Conservation (phyloP, 2,113 vertebrate species). For the Seriola rivoliana region DNA sequence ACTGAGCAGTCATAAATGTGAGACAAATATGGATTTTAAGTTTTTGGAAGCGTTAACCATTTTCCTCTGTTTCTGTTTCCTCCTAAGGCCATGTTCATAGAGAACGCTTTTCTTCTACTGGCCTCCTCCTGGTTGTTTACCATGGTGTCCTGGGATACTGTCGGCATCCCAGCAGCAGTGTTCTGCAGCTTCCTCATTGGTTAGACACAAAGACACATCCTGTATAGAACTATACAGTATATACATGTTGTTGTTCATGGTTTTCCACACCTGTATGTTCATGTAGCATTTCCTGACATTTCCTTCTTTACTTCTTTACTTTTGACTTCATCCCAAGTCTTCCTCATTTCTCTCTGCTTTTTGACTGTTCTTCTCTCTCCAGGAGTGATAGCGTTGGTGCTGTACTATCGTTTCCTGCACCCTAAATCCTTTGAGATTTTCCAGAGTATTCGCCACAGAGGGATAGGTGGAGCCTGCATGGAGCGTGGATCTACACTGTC, state of each 20-base stretch:
- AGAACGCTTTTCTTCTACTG: slow-evolving; percentile 87
- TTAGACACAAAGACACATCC: slow-evolving; percentile 65
- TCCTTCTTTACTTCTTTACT: not conserved
- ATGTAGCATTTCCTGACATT: not conserved
- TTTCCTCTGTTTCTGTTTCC: slow-evolving; percentile 1
- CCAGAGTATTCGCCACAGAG: slow-evolving; percentile 78
- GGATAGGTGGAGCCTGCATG: slow-evolving; percentile 50
- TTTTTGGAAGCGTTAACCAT: not conserved
- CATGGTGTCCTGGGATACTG: slow-evolving; percentile 81
- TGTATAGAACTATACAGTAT: not conserved
- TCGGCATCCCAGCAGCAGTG: slow-evolving; percentile 79
- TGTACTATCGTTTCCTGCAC: slow-evolving; percentile 90
- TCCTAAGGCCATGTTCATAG: slow-evolving; percentile 80
- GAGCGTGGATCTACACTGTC: slow-evolving; percentile 62
- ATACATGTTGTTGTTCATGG: not conserved
- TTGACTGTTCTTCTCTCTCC: slow-evolving; percentile 64
- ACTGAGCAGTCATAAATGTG: too few relatives aligned
- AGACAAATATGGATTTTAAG: not conserved
- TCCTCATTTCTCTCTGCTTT: not conserved
- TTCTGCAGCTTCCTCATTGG: slow-evolving; percentile 88
- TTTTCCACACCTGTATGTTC: not conserved
- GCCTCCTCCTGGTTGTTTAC: slow-evolving; percentile 86
- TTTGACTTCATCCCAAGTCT: not conserved
- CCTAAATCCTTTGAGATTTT: slow-evolving; percentile 89
- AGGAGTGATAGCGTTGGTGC: slow-evolving; percentile 85